phyloP scores from a whole-genome alignment of 2,113 vertebrate species.

The Ceratotherium simum region DNA sequence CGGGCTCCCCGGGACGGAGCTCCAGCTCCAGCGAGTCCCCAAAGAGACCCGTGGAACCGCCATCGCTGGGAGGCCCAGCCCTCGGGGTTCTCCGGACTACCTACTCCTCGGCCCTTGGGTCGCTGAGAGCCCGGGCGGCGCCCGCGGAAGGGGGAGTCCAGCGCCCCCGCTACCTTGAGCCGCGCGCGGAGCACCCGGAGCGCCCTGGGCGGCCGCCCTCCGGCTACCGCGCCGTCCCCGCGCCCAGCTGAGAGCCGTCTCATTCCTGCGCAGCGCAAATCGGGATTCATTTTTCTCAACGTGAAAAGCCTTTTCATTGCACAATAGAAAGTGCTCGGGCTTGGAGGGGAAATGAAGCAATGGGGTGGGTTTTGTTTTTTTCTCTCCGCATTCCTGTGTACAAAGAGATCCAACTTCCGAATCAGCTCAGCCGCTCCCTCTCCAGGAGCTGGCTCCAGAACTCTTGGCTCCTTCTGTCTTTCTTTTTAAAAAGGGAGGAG shows the following conservation, averaged over 20 bases:
- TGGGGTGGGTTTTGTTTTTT: constrained; percentile 78
- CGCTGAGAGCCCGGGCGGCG: neutral
- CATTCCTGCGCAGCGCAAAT: neutral
- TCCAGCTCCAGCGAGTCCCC: neutral
- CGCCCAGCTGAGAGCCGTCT: constrained; percentile 51
- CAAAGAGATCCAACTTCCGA: constrained; percentile 79
- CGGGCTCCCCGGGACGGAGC: neutral
- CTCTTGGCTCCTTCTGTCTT: constrained; percentile 61
- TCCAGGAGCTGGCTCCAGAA: constrained; percentile 63
- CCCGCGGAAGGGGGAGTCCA: neutral
- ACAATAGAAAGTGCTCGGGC: constrained; percentile 51
- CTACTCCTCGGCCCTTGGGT: neutral
- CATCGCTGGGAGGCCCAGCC: neutral
- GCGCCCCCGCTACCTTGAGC: neutral
- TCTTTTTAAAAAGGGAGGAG: neutral
- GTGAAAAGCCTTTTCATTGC: constrained; percentile 61
- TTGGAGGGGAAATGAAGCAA: constrained; percentile 76
- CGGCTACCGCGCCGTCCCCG: neutral
- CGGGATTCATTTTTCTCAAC: constrained; percentile 52
- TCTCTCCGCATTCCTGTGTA: constrained; percentile 75
- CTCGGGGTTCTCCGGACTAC: neutral
- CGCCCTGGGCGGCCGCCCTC: neutral
- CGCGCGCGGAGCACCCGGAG: neutral
- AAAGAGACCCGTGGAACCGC: neutral
- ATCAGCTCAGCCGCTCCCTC: constrained; percentile 76